A percentile compares a stretch with the other conserved stretches of the same genome.
Conservation (phyloP, 2,888 invertebrate species). For the Brachylomia viminalis region DNA sequence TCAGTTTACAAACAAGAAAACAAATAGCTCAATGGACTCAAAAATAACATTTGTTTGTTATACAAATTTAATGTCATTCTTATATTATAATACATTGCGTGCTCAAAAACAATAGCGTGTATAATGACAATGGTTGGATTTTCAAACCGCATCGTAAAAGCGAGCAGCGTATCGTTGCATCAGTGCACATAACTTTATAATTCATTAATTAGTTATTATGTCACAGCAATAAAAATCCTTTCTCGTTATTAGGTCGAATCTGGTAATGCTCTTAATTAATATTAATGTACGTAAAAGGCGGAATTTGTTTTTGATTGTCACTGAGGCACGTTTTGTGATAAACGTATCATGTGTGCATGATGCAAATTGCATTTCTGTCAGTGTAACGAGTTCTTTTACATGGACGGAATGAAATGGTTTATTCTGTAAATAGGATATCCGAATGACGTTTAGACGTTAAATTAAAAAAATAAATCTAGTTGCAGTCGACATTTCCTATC, state of each 20-base stretch:
- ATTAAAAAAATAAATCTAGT: background rate
- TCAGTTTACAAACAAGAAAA: constrained; percentile 18
- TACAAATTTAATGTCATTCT: constrained; percentile 5
- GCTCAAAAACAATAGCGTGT: constrained; percentile 3
- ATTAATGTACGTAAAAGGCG: constrained; percentile 31
- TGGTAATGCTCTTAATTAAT: constrained; percentile 41
- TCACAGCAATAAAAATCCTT: constrained; percentile 37
- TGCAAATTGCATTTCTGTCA: background rate
- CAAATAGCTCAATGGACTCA: background rate
- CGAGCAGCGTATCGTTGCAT: constrained; percentile 47
- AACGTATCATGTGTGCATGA: background rate
- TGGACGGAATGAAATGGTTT: background rate
- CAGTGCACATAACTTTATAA: constrained; percentile 46
- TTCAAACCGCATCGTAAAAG: constrained; percentile 24
- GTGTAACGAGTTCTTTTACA: too few species aligned
- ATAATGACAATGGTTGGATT: constrained; percentile 32
- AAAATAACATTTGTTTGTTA: background rate
- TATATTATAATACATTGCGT: constrained; percentile 15
- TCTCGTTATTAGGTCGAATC: constrained; percentile 43
- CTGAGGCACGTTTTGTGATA: constrained; percentile 10
- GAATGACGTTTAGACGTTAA: background rate
- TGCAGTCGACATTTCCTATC: background rate
- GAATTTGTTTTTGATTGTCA: constrained; percentile 16
- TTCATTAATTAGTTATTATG: constrained; percentile 29
- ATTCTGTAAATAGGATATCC: background rate